Evolutionary conservation across 1,140 invertebrate genomes (phyloP).

Genomic region (Vanessa tameamea): DNA sequence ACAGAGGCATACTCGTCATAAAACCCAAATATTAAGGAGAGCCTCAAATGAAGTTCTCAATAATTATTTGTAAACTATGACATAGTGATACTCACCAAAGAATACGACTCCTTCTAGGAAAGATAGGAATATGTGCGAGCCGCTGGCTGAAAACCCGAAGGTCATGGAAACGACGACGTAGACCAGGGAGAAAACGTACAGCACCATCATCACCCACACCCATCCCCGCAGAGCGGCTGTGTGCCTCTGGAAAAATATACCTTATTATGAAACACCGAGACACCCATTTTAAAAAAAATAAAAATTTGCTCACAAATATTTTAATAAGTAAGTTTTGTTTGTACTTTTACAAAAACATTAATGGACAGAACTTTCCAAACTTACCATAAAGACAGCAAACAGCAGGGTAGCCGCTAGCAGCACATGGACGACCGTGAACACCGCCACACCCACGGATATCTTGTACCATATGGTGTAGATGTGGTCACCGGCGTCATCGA

Average conservation of each 20-base stretch:
- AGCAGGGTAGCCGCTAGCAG: constrained; percentile 50
- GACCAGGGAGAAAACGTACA: constrained; percentile 44
- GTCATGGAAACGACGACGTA: constrained; percentile 44
- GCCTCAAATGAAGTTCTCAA: no score
- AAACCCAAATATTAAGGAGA: no score
- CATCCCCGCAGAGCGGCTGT: constrained; percentile 45
- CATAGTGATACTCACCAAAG: constrained; percentile 45
- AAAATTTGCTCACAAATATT: no score
- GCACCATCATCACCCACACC: constrained; percentile 56
- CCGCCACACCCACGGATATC: constrained; percentile 43
- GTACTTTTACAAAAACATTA: no score
- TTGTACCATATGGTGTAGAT: constrained; percentile 53
- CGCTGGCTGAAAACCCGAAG: constrained; percentile 49
- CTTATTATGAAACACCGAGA: no score
- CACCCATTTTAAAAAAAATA: no score
- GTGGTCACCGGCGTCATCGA: constrained; percentile 54
- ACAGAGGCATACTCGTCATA: no score
- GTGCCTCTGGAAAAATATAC: constrained; percentile 42
- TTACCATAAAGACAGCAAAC: constrained; percentile 51
- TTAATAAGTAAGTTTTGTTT: no score
- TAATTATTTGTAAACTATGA: background rate
- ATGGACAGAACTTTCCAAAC: background rate
- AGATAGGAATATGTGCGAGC: constrained; percentile 66
- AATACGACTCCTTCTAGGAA: constrained; percentile 59
- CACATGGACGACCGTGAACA: constrained; percentile 48